Evolutionary conservation across 2,797 vertebrate genomes (phyloP).

Genomic region (Masticophis lateralis): DNA sequence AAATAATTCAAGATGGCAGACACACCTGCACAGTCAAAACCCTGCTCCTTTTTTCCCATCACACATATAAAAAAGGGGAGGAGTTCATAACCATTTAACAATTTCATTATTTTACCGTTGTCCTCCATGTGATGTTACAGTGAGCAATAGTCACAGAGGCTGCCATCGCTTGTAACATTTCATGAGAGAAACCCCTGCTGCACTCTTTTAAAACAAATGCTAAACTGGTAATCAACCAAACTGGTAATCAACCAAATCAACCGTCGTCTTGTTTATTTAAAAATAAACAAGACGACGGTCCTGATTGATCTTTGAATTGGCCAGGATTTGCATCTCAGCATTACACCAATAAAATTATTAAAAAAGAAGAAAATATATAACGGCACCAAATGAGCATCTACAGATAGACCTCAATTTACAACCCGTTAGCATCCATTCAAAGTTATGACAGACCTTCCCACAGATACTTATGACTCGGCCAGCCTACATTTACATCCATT

Average conservation of each 20-base stretch:
- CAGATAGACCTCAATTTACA: not conserved
- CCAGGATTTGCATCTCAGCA: not conserved
- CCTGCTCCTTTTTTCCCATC: not conserved
- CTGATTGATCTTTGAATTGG: not conserved
- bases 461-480: not conserved
- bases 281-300: not conserved
- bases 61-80: not conserved
- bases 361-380: not conserved
- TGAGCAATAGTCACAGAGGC: not conserved
- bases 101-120: not conserved
- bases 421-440: not conserved
- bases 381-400: not conserved
- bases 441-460: not conserved
- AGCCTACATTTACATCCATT: not conserved
- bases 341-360: not conserved
- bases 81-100: not conserved
- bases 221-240: not conserved
- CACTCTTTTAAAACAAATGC: not conserved
- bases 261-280: too few relatives aligned
- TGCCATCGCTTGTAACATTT: not conserved
- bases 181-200: not conserved
- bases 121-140: not conserved
- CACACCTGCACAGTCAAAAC: not conserved
- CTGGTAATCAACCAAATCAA: too few relatives aligned
- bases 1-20: not conserved